These are phyloP conservation scores for Lasioglossum villosulum DNA, from an alignment of 2,888 invertebrate species.

Conservation along the genomic window DNA sequence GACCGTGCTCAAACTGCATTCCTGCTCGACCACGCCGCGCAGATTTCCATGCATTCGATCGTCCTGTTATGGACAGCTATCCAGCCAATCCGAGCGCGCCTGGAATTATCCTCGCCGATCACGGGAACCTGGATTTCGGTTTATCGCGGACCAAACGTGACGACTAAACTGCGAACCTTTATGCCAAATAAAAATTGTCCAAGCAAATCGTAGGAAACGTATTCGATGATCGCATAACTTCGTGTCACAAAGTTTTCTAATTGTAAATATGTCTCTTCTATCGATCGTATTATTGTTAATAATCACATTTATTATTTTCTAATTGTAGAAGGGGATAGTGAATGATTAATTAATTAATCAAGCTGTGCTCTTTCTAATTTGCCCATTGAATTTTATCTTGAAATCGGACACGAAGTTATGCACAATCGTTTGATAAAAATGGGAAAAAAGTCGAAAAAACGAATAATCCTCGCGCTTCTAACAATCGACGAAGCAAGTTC, in stretches of 20 bases:
- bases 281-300: no score
- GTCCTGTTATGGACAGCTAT: constrained; percentile 8
- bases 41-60: constrained; percentile 52
- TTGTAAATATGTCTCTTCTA: no score
- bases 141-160: not conserved
- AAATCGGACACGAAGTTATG: no score
- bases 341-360: no score
- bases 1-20: constrained; percentile 71
- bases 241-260: no score
- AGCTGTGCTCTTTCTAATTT: no score
- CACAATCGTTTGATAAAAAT: no score
- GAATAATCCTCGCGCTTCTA: not conserved
- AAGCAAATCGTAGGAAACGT: not conserved
- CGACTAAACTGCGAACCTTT: not conserved
- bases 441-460: not conserved
- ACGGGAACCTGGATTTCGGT: not conserved
- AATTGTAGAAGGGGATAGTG: no score
- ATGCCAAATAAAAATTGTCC: not conserved
- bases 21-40: constrained; percentile 72
- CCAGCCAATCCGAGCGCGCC: not conserved
- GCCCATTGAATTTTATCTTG: no score
- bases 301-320: no score
- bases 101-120: not conserved
- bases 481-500: not conserved
- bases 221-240: no score